A percentile compares a stretch with the other conserved stretches of the same genome.
phyloP scores from a whole-genome alignment of 2,113 vertebrate genomes.

The Trogon surrucura region DNA sequence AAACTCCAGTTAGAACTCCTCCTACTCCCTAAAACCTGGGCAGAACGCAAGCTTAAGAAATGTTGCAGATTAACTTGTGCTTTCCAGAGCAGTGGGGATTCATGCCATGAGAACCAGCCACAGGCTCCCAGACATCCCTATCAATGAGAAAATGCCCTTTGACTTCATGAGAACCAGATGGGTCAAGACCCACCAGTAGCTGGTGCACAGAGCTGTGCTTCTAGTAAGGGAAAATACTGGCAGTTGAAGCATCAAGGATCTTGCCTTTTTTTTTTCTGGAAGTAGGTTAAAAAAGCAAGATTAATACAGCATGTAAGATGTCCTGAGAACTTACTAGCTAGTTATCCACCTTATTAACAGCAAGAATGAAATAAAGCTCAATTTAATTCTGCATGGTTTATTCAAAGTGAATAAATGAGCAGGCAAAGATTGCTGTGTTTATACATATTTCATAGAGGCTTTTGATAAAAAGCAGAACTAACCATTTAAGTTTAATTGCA shows the following conservation, averaged over 20 bases:
- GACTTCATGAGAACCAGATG: neutral
- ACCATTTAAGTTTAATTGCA: conserved; percentile 64
- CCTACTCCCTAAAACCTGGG: neutral
- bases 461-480: conserved; percentile 67
- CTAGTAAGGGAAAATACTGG: neutral
- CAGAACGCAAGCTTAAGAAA: neutral
- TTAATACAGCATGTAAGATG: conserved; percentile 28
- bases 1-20: neutral
- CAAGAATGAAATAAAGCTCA: conserved; percentile 56
- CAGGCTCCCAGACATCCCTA: neutral
- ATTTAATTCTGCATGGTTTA: conserved; percentile 57
- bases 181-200: neutral
- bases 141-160: neutral
- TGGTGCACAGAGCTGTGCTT: neutral
- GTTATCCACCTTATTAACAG: conserved; percentile 61
- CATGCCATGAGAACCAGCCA: neutral
- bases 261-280: conserved; percentile 10
- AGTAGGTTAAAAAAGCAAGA: conserved; percentile 48
- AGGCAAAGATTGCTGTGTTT: conserved; percentile 46
- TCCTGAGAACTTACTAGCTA: conserved; percentile 57
- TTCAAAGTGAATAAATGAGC: conserved; percentile 63
- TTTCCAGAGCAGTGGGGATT: neutral
- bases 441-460: conserved; percentile 65
- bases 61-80: neutral
- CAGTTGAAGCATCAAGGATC: neutral